Base-by-base conservation (phyloP, 2,113 vertebrate genomes). In the Cacatua alba region DNA sequence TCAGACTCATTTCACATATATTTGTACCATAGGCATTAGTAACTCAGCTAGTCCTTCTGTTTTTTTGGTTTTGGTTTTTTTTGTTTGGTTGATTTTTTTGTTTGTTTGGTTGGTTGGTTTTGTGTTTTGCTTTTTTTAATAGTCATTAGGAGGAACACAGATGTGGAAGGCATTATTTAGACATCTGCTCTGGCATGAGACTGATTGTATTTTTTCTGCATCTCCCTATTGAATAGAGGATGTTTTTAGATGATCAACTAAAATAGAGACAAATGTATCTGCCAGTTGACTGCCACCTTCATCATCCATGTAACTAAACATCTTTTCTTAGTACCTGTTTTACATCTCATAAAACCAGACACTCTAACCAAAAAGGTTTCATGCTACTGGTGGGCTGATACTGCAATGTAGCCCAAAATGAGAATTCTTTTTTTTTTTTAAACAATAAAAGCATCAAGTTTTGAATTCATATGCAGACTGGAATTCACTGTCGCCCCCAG, bases 131-230 rank as follows among this genome's bases (percentile, higher is more conserved):
- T 41, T 41, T 26, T 51, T 64, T 88, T 52, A 25, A 78, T 23
- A 37, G 39, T 63, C 37, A 17, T 6, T 4, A 16, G 41, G 43
- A 72, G 13, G 37, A 90, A 46, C 31, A 41, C 33, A 72, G 37
- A 8, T 25, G 19, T 46, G 48, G 60, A 64, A n/a, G 43, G 14
- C 33, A 39, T 49, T 39, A 51, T 33, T 67, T 75, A 80, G 49
- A 37, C 1, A 0, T 49, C 51, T 78, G 21, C 20, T 78, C n/a
- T 82, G 52, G 9, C 2, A 0, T 82, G 37, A 74, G 33, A 37
- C 10, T 57, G 39, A 41, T 60, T 12, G 21, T 33, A 17, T 44
- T 28, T 13, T 49, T 89, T 48, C 46, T 68, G 21, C 9, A 51
- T 25, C 13, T 67, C 35, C 44, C 19, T 46, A 1, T 46, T 35